Conservation (phyloP, 2,797 vertebrate species). For the Anolis apletophallus region DNA sequence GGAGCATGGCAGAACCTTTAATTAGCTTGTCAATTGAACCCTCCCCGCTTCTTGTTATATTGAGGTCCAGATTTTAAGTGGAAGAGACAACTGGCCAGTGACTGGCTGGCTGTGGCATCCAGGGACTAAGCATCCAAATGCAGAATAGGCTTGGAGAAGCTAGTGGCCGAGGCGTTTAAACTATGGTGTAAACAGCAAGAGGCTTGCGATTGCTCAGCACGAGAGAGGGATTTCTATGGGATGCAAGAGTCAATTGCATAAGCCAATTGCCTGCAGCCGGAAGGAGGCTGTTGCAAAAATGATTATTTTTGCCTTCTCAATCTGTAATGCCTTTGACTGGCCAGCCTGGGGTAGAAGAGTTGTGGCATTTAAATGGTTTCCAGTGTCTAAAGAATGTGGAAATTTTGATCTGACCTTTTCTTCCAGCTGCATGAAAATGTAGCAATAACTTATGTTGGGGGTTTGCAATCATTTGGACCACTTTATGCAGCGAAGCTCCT, state of each 20-base stretch:
- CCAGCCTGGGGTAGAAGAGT: not conserved
- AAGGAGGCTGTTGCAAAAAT: not conserved
- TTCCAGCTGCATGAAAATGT: not conserved
- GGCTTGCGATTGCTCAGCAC: not conserved
- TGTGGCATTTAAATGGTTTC: not conserved
- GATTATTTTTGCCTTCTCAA: not conserved
- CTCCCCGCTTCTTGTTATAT: too few relatives aligned
- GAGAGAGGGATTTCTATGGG: not conserved
- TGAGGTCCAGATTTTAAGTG: not conserved
- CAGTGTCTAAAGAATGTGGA: not conserved
- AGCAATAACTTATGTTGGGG: not conserved
- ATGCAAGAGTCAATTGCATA: not conserved
- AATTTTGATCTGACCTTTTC: constrained; percentile 15
- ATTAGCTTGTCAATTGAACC: not conserved
- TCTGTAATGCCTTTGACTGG: not conserved
- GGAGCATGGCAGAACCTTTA: not conserved
- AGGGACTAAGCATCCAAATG: not conserved
- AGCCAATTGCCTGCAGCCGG: not conserved
- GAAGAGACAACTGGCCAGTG: not conserved
- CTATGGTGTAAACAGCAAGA: not conserved
- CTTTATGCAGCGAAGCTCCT: not conserved
- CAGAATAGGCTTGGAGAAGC: not conserved
- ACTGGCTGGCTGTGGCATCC: not conserved
- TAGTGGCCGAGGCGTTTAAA: not conserved
- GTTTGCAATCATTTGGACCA: not conserved